Percentiles rank a stretch among this genome's conserved stretches.
Evolutionary conservation across 2,113 vertebrate genomes (phyloP).

Genomic region (Callithrix jacchus): DNA sequence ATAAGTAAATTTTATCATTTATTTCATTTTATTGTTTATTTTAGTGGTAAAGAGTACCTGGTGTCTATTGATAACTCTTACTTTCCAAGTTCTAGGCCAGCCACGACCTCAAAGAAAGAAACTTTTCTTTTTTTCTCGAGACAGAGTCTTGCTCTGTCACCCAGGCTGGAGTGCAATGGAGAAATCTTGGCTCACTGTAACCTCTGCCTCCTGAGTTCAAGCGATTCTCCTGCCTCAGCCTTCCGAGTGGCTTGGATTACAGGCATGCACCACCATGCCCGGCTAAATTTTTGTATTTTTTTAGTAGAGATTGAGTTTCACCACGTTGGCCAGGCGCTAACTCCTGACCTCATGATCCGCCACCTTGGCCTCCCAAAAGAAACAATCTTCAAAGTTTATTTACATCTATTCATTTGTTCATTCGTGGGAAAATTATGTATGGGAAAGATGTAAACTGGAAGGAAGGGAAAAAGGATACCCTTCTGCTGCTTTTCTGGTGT

Average conservation of each 20-base stretch:
- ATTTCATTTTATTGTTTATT: neutral
- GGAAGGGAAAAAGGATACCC: neutral
- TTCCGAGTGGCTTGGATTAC: too few species aligned
- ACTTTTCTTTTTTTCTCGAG: neutral
- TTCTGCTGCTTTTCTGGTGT: neutral
- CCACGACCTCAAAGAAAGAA: constrained; percentile 4
- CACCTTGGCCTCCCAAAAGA: too few species aligned
- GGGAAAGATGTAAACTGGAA: neutral
- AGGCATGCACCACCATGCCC: too few species aligned
- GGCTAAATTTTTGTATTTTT: too few species aligned
- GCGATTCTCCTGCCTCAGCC: too few species aligned
- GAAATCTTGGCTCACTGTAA: too few species aligned
- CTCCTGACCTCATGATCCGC: too few species aligned
- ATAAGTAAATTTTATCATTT: neutral
- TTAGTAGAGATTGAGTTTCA: too few species aligned
- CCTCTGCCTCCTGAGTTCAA: too few species aligned
- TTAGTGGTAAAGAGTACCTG: neutral
- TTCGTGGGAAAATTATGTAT: neutral
- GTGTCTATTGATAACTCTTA: neutral
- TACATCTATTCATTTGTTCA: neutral
- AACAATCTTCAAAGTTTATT: neutral
- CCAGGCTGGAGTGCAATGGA: too few species aligned
- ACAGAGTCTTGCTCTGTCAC: too few species aligned
- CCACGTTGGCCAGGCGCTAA: too few species aligned
- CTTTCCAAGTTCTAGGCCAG: neutral